A percentile compares a stretch with the other conserved stretches of the same genome.
Evolutionary conservation across 30 jellyfish, hydroid and myxozoan species (phyloP).

Genomic region (Aurelia aurita complex sp. Pacific): DNA sequence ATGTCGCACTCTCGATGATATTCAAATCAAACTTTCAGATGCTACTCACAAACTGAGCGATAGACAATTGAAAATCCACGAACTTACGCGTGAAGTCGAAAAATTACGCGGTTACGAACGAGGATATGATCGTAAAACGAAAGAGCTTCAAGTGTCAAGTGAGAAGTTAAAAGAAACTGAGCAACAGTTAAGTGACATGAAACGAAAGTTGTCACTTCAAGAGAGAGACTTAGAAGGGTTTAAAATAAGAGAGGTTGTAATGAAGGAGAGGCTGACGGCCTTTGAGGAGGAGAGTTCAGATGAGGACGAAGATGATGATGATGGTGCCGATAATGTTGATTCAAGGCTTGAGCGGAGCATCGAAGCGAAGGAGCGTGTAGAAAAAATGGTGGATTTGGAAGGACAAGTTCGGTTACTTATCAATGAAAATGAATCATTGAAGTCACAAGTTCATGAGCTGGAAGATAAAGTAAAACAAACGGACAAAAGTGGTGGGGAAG

Average conservation of each 20-base stretch:
- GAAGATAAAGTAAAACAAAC: slow-evolving; percentile 28
- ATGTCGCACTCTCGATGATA: slow-evolving; percentile 82
- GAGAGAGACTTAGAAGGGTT: slow-evolving; percentile 89
- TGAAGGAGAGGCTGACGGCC: slow-evolving; percentile 91
- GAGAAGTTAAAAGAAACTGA: slow-evolving; percentile 67
- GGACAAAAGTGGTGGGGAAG: no score
- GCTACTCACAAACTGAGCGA: slow-evolving; percentile 99
- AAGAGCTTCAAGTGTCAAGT: slow-evolving; percentile 74
- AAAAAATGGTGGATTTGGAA: slow-evolving; percentile 79
- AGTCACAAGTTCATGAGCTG: slow-evolving; percentile 2
- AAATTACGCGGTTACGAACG: slow-evolving; percentile 80
- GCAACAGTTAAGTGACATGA: slow-evolving; percentile 68
- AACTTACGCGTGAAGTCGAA: slow-evolving; percentile 93
- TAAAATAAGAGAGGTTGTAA: slow-evolving; percentile 88
- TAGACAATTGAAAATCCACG: slow-evolving; percentile 95
- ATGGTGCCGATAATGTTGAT: slow-evolving; percentile 59
- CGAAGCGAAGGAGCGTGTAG: slow-evolving; percentile 82
- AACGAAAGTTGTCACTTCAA: slow-evolving; percentile 51
- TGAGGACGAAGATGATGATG: slow-evolving; percentile 70
- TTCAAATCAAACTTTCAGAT: slow-evolving; percentile 90
- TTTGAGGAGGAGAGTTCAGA: slow-evolving; percentile 88
- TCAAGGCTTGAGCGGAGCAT: slow-evolving; percentile 72
- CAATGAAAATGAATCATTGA: slow-evolving; percentile 68
- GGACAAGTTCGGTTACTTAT: slow-evolving; percentile 67
- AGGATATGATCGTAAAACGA: slow-evolving; percentile 74